phyloP scores from a whole-genome alignment of 2,113 vertebrate species.

The Candoia aspera region DNA sequence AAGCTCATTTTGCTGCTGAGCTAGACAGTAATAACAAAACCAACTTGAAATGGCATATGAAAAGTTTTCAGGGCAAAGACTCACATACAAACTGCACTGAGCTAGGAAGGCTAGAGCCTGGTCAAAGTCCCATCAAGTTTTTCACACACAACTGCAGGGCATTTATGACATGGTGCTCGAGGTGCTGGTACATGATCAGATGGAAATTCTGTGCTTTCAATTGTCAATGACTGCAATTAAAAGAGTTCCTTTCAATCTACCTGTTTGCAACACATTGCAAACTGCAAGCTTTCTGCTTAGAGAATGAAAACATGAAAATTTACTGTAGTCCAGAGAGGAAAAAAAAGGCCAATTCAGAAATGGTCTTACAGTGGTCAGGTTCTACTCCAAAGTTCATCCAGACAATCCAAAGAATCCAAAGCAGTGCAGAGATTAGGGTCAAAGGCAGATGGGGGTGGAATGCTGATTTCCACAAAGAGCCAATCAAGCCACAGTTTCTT shows the following conservation, averaged over 20 bases:
- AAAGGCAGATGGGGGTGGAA: not conserved
- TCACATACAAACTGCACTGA: not conserved
- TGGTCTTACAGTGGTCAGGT: not conserved
- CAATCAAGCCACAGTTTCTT: not conserved
- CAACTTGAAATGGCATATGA: not conserved
- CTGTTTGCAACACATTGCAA: not conserved
- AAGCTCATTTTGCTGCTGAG: not conserved
- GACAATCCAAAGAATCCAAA: not conserved
- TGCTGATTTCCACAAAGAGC: not conserved
- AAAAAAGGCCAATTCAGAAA: not conserved
- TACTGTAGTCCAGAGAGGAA: not conserved
- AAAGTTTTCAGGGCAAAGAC: not conserved
- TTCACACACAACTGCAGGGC: not conserved
- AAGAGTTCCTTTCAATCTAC: not conserved
- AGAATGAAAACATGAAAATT: not conserved
- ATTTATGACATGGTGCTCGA: not conserved
- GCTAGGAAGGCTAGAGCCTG: not conserved
- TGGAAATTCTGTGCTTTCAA: not conserved
- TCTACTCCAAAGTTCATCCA: not conserved
- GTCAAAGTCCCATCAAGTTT: not conserved
- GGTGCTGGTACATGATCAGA: not conserved
- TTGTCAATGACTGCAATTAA: not conserved
- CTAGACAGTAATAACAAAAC: not conserved
- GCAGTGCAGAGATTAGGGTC: not conserved
- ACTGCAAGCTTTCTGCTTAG: not conserved